phyloP scores from a whole-genome alignment of 2,797 vertebrate genomes.

The Anableps anableps region DNA sequence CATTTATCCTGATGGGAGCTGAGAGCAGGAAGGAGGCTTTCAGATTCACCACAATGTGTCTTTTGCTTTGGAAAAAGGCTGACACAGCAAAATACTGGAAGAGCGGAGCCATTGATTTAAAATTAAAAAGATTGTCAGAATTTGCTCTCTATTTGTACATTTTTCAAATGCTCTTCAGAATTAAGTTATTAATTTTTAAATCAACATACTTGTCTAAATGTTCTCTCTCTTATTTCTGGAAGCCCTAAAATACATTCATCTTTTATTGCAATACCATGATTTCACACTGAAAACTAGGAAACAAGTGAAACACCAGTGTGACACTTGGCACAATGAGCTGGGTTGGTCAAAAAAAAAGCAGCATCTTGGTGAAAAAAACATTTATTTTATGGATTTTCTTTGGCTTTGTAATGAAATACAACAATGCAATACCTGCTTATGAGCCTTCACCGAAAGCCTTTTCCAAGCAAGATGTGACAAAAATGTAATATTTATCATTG shows the following conservation, averaged over 20 bases:
- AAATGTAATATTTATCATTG: constrained; percentile 15
- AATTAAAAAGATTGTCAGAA: background rate
- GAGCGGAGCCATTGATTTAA: constrained; percentile 41
- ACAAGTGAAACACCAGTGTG: background rate
- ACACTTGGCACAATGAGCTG: background rate
- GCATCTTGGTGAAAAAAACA: background rate
- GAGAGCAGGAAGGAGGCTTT: constrained; percentile 72
- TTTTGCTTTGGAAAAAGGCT: constrained; percentile 48
- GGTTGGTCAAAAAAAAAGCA: background rate
- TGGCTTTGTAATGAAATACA: background rate
- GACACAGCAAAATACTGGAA: constrained; percentile 51
- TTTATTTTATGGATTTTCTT: background rate
- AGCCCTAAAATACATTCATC: background rate
- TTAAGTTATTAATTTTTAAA: background rate
- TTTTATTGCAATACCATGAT: background rate
- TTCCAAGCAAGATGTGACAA: background rate
- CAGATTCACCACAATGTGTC: constrained; percentile 33
- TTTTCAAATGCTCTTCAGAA: background rate
- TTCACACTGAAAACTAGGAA: background rate
- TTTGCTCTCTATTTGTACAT: background rate
- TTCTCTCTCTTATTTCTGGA: background rate
- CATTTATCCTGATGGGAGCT: constrained; percentile 68
- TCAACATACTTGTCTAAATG: background rate
- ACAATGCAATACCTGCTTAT: background rate
- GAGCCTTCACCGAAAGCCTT: background rate